A percentile compares a stretch with the other conserved stretches of the same genome.
Evolutionary conservation across 1,140 invertebrate species (phyloP).

Genomic region (Rhyacophila brunnea): DNA sequence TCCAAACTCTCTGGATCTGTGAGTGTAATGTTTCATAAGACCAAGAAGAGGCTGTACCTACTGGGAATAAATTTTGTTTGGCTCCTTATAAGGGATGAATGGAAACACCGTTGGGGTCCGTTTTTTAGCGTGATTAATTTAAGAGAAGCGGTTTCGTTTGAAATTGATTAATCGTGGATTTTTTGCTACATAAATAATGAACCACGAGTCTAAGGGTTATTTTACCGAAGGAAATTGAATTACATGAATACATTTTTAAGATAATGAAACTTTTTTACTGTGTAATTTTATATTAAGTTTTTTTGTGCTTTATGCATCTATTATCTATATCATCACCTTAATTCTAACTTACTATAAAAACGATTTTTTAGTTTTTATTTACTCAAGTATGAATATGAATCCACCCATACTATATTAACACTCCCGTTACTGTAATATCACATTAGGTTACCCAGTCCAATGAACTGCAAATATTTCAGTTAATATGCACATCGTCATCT

Average conservation of each 20-base stretch:
- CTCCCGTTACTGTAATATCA: too few species aligned
- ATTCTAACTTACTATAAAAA: too few species aligned
- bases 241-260: neutral
- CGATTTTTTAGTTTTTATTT: too few species aligned
- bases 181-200: constrained; percentile 1
- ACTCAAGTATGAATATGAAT: too few species aligned
- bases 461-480: too few species aligned
- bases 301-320: too few species aligned
- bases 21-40: neutral
- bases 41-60: neutral
- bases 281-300: too few species aligned
- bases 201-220: neutral
- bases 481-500: too few species aligned
- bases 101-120: neutral
- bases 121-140: too few species aligned
- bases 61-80: neutral
- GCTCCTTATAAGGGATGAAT: neutral
- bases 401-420: too few species aligned
- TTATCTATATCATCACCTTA: too few species aligned
- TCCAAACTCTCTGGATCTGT: neutral
- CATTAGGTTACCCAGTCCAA: too few species aligned
- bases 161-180: neutral
- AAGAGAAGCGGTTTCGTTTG: constrained; percentile 1
- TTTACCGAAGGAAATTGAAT: neutral
- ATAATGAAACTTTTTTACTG: neutral